These are phyloP conservation scores for Ectemnius lituratus DNA, from an alignment of 2,888 invertebrate species.

Conservation along the genomic window DNA sequence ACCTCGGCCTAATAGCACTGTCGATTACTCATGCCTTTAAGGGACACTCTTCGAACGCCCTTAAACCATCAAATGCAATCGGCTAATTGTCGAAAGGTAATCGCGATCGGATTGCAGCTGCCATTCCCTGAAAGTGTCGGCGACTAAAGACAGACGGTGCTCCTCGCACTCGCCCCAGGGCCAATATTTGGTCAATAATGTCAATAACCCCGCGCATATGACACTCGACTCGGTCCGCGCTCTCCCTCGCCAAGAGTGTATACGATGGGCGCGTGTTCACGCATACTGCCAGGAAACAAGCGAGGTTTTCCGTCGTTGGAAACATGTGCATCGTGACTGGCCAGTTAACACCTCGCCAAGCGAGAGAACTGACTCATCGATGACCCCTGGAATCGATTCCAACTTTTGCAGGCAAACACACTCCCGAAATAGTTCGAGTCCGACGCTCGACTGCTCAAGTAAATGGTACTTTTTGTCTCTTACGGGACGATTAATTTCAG, in stretches of 20 bases:
- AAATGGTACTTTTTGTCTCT: background rate
- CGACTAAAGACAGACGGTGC: conserved; percentile 25
- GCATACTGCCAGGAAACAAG: conserved; percentile 56
- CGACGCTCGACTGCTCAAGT: background rate
- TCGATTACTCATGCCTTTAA: too few species aligned
- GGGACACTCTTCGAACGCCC: too few species aligned
- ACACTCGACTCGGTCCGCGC: conserved; percentile 41
- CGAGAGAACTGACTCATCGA: conserved; percentile 60
- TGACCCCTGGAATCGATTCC: conserved; percentile 54
- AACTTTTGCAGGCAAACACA: conserved; percentile 20
- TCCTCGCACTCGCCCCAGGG: conserved; percentile 34
- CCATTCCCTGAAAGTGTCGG: conserved; percentile 19
- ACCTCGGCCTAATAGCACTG: background rate
- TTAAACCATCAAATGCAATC: too few species aligned
- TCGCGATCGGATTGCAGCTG: background rate
- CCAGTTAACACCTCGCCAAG: conserved; percentile 66
- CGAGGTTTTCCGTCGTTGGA: conserved; percentile 58
- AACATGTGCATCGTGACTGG: conserved; percentile 73
- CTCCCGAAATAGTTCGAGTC: conserved; percentile 28
- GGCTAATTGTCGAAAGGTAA: conserved; percentile 14
- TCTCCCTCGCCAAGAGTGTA: conserved; percentile 16
- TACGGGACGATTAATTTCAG: background rate
- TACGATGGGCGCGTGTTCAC: conserved; percentile 40
- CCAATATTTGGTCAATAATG: conserved; percentile 69
- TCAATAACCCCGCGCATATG: conserved; percentile 66